Percentiles rank a stretch among this genome's conserved stretches.
phyloP scores from a whole-genome alignment of 2,797 vertebrate genomes.

The Falco concolor region DNA sequence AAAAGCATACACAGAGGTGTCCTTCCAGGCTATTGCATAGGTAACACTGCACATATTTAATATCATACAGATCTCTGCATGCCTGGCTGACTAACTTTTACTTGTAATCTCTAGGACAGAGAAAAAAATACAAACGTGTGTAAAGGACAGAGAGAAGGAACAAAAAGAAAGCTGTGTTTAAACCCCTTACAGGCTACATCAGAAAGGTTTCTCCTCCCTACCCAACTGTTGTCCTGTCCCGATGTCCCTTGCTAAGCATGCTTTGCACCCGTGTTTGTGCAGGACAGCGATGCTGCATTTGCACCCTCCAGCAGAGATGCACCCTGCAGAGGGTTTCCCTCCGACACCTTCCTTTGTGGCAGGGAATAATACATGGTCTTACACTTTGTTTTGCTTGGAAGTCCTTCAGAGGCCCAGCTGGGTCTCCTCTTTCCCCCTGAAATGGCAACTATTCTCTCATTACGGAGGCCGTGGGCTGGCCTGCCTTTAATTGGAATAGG shows the following conservation, averaged over 20 bases:
- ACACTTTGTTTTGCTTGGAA: background rate
- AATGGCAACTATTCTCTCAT: background rate
- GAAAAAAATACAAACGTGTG: background rate
- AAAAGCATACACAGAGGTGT: background rate
- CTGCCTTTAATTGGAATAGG: background rate
- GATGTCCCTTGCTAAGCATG: background rate
- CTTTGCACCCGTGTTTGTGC: background rate
- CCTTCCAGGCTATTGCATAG: background rate
- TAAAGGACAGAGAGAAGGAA: background rate
- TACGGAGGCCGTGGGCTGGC: rapidly evolving
- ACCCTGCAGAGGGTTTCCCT: background rate
- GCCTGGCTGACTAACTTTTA: background rate
- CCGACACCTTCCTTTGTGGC: rapidly evolving
- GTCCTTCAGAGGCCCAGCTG: background rate
- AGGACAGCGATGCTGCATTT: background rate
- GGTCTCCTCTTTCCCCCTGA: background rate
- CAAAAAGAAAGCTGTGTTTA: background rate
- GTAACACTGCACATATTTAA: background rate
- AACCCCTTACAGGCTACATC: background rate
- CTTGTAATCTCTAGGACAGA: background rate
- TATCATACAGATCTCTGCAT: background rate
- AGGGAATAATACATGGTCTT: background rate
- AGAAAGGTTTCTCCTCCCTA: background rate
- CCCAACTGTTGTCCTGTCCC: background rate
- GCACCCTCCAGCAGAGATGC: background rate